Percentiles rank a stretch among this genome's conserved stretches.
phyloP scores from a whole-genome alignment of 2,888 invertebrate species.

The Drosophila antonietae region DNA sequence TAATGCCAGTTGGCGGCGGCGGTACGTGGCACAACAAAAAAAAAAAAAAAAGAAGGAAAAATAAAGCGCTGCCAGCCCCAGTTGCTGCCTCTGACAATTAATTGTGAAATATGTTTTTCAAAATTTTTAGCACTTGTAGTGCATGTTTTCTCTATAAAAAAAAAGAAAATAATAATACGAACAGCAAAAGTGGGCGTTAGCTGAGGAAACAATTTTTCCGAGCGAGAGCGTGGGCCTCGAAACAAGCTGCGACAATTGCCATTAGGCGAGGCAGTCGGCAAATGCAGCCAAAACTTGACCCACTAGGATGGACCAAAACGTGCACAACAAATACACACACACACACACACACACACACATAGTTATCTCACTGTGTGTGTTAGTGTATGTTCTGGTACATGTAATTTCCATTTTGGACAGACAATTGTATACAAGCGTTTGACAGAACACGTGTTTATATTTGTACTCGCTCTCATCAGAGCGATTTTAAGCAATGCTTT shows the following conservation, averaged over 20 bases:
- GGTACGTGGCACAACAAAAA: constrained; percentile 29
- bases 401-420: constrained; percentile 63
- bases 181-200: constrained; percentile 63
- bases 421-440: constrained; percentile 41
- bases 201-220: constrained; percentile 17
- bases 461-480: constrained; percentile 63
- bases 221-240: constrained; percentile 37
- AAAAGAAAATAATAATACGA: background rate
- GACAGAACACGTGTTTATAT: constrained; percentile 75
- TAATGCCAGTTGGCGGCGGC: constrained; percentile 45
- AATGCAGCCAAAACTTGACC: constrained; percentile 20
- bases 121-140: constrained; percentile 78
- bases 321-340: background rate
- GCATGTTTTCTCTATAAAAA: constrained; percentile 53
- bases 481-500: constrained; percentile 33
- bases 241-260: constrained; percentile 45
- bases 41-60: background rate
- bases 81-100: constrained; percentile 69
- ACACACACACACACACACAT: background rate
- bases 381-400: constrained; percentile 40
- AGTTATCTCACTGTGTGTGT: background rate
- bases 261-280: constrained; percentile 32
- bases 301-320: constrained; percentile 33
- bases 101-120: constrained; percentile 79
- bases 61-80: constrained; percentile 44